Conservation (phyloP, 2,797 vertebrate genomes). For the Alectoris magna region DNA sequence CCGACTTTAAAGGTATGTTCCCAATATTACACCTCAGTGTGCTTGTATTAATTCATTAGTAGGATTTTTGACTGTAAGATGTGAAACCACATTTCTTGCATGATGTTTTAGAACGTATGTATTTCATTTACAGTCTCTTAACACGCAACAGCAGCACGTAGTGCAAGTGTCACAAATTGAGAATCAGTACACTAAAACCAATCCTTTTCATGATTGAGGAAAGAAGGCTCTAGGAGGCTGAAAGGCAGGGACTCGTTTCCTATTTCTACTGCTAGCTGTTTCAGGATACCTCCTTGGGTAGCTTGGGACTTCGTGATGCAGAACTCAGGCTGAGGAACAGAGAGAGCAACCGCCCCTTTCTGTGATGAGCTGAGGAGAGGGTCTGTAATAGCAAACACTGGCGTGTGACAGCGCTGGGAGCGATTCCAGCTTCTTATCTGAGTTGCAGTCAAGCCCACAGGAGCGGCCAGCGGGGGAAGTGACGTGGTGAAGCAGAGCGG, state of each 20-base stretch:
- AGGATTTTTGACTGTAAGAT: slow-evolving; percentile 84
- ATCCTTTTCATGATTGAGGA: slow-evolving; percentile 78
- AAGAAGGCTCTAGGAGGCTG: slow-evolving; percentile 86
- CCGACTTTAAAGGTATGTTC: slow-evolving; percentile 82
- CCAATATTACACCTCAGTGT: slow-evolving; percentile 82
- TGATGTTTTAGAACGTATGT: slow-evolving; percentile 79
- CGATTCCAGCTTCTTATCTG: background rate
- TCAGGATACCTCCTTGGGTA: slow-evolving; percentile 57
- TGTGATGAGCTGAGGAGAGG: slow-evolving; percentile 33
- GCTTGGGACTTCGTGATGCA: slow-evolving; percentile 26
- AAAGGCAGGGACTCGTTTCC: slow-evolving; percentile 74
- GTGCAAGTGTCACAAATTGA: slow-evolving; percentile 76
- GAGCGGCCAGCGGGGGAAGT: background rate
- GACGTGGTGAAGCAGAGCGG: background rate
- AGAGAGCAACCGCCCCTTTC: slow-evolving; percentile 55
- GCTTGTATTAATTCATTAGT: slow-evolving; percentile 84
- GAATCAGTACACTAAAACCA: slow-evolving; percentile 79
- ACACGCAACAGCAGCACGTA: slow-evolving; percentile 81
- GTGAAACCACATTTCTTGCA: slow-evolving; percentile 85
- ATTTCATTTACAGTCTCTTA: slow-evolving; percentile 82
- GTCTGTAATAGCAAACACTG: background rate
- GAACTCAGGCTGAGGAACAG: slow-evolving; percentile 31
- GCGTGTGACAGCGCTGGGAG: background rate
- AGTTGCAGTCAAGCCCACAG: background rate
- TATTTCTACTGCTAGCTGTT: slow-evolving; percentile 52